These are phyloP conservation scores for Mustelus asterias DNA, from an alignment of 2,113 vertebrate species.

Conservation along the genomic window DNA sequence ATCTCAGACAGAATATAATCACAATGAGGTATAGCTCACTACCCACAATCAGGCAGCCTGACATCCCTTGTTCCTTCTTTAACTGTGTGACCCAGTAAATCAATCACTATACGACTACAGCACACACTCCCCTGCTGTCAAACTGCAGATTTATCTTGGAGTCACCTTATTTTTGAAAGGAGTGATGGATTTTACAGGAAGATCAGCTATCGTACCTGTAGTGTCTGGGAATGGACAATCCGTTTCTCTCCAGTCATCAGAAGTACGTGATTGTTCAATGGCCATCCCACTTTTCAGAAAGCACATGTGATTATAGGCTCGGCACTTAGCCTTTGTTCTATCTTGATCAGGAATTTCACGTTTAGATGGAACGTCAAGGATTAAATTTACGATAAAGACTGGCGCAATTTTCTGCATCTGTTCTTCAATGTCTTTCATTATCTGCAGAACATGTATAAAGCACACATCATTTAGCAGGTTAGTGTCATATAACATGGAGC, in stretches of 20 bases:
- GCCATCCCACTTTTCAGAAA: not conserved
- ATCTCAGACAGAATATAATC: not conserved
- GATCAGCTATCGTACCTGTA: not conserved
- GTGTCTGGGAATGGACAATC: not conserved
- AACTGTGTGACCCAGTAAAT: not conserved
- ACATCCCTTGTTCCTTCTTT: not conserved
- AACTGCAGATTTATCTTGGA: not conserved
- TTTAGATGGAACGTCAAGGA: constrained; percentile 1
- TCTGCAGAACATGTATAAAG: not conserved
- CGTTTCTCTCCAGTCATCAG: not conserved
- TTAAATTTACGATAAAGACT: not conserved
- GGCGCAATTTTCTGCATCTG: not conserved
- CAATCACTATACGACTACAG: not conserved
- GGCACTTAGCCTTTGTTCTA: not conserved
- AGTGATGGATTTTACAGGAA: constrained; percentile 42
- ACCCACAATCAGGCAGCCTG: not conserved
- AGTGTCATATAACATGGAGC: not conserved
- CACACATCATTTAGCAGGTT: not conserved
- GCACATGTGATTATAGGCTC: not conserved
- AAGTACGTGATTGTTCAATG: not conserved
- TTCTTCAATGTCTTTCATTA: not conserved
- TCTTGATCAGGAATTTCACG: not conserved
- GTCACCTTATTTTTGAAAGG: constrained; percentile 21
- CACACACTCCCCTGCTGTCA: not conserved
- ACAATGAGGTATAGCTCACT: not conserved